These are phyloP conservation scores for Penaeus monodon DNA, from an alignment of 2,888 invertebrate genomes.

Conservation along the genomic window DNA sequence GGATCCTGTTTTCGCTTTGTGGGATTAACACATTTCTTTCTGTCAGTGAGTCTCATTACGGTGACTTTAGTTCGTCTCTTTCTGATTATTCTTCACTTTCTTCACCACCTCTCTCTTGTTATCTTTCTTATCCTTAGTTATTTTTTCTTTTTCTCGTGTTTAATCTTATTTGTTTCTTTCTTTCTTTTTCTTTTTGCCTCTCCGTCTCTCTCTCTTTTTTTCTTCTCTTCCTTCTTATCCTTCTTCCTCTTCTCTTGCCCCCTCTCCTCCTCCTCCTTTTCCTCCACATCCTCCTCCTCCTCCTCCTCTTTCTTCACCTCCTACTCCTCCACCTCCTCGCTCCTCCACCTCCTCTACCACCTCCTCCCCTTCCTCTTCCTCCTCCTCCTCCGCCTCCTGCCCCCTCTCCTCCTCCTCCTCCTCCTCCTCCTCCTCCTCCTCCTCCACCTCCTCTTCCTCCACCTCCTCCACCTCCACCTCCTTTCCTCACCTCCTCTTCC, in stretches of 20 bases:
- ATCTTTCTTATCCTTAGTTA: background rate
- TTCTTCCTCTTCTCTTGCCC: background rate
- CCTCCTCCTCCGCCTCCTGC: conserved; percentile 3
- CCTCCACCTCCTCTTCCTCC: conserved; percentile 5
- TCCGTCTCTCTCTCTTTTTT: background rate
- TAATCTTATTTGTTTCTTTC: background rate
- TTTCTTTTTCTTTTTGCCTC: background rate
- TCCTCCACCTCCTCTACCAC: background rate
- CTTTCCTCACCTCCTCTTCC: background rate
- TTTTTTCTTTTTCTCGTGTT: background rate
- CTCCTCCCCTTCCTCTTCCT: background rate
- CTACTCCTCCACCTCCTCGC: background rate
- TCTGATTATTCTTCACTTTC: background rate
- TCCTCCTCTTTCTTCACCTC: background rate
- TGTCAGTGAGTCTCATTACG: background rate
- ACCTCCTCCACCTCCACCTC: conserved; percentile 18
- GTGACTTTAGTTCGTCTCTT: no score
- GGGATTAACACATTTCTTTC: no score
- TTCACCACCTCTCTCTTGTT: background rate
- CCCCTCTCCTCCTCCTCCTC: background rate
- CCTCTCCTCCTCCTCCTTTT: background rate
- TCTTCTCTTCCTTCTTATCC: background rate
- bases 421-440: background rate
- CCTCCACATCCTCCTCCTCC: background rate
- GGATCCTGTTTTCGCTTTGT: no score